Conservation (phyloP, 1,140 invertebrate species). For the Rhysida immarginata region DNA sequence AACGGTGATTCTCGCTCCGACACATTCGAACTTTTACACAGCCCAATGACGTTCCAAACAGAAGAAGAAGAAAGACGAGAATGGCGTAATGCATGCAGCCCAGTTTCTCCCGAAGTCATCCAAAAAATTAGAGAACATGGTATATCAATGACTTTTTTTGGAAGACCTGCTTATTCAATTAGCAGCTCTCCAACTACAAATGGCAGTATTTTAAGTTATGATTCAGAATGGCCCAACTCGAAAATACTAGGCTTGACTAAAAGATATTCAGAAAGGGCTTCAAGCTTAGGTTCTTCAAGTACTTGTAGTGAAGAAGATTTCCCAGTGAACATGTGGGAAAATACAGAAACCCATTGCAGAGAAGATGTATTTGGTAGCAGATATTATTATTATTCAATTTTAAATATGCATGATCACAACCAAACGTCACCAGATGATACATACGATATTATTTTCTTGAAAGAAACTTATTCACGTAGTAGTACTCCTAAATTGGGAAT, state of each 20-base stretch:
- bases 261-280: not conserved
- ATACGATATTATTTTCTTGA: not conserved
- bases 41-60: not conserved
- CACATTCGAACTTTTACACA: not conserved
- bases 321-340: too few species aligned
- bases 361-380: constrained; percentile 38
- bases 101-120: constrained; percentile 53
- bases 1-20: not conserved
- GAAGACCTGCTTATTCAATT: too few species aligned
- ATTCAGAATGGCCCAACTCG: not conserved
- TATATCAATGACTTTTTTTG: constrained; percentile 70
- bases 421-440: constrained; percentile 44
- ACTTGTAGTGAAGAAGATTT: constrained; percentile 43
- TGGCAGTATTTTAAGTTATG: not conserved
- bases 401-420: too few species aligned
- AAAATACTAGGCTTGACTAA: not conserved
- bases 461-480: not conserved
- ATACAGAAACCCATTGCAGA: too few species aligned
- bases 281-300: constrained; percentile 40
- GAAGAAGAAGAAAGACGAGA: not conserved
- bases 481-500: not conserved
- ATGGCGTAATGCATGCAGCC: constrained; percentile 29
- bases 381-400: not conserved
- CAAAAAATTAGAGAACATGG: constrained; percentile 69
- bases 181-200: too few species aligned